These are phyloP conservation scores for Fragum sueziense DNA, from an alignment of 2,888 invertebrate species.

Conservation along the genomic window DNA sequence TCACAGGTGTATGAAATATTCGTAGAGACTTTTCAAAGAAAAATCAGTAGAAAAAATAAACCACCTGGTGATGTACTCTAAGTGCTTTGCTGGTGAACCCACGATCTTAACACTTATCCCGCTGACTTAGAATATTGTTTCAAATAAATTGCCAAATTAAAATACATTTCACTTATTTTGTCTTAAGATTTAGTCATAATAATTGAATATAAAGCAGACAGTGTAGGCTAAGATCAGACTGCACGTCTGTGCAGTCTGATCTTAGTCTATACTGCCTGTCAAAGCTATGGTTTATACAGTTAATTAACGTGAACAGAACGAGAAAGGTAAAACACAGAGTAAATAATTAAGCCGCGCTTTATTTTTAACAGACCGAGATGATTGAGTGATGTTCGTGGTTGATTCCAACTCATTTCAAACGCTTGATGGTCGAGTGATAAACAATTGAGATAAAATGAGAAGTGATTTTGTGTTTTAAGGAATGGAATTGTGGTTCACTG, in stretches of 20 bases:
- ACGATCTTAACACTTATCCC: too few species aligned
- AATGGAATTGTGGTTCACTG: too few species aligned
- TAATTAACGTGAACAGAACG: background rate
- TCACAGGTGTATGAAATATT: background rate
- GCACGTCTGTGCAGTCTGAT: too few species aligned
- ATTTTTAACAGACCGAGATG: constrained; percentile 1
- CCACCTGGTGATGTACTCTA: constrained; percentile 1
- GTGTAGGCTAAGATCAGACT: too few species aligned
- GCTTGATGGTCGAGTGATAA: constrained; percentile 10
- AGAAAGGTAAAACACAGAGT: background rate
- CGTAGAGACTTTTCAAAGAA: background rate
- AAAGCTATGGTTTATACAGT: background rate
- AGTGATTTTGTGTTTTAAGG: background rate
- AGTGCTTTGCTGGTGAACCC: constrained; percentile 1
- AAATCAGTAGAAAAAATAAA: background rate
- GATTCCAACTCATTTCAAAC: constrained; percentile 8
- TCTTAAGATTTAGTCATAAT: too few species aligned
- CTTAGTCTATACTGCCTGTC: too few species aligned
- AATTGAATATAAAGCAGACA: too few species aligned
- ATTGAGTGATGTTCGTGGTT: constrained; percentile 9
- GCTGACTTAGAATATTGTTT: too few species aligned
- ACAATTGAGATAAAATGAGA: background rate
- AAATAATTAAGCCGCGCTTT: background rate
- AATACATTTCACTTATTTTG: background rate
- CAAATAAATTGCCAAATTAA: too few species aligned